Evolutionary conservation across 1,140 invertebrate species (phyloP), one percentile per base, ranked within the genome.

Genomic region (Heterodera schachtii): DNA sequence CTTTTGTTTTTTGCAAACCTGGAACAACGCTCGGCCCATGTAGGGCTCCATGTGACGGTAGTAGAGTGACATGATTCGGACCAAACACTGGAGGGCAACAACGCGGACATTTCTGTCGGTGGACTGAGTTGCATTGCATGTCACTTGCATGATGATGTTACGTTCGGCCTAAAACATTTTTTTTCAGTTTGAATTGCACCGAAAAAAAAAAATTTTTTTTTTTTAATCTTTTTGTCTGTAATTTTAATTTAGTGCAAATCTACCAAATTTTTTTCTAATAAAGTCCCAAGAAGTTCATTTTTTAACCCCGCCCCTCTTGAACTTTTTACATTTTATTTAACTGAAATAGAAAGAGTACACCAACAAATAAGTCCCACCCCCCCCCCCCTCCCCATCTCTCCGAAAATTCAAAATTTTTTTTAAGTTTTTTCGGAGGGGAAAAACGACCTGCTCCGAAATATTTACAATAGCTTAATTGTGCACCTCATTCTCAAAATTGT

Each of bases 21-120:
- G 96, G 92, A 99, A 99, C n/a, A 99, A 91, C 57, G 97, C 97
- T 89, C 94, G 94, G 16, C 93, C 95, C 98, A 99, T 99, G 88
- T 99, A 99, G 31, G 94, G 94, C 90, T 99, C 97, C 97, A 99
- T 99, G 88, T 95, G 96, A 90, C 97, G 95, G 90, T 99, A 99
- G 91, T 99, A 99, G 0, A 99, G 92, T 0, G 96, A 96, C 93
- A 99, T 95, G 85, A 99, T 99, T 92, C 98, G 98, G 52, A 99
- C 98, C 86, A 99, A 92, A 92, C 97, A 99, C 90, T 99, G 97
- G 69, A 99, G 91, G 19, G 97, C 96, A 16, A 95, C 95, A 49
- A 99, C 97, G 92, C 94, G 86, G 5, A 97, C 94, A 90, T 95
- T 93, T 64, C 94, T 94, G 88, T 98, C 95, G 60, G 92, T 90